Percentiles rank a stretch among this genome's conserved stretches.
Conservation (phyloP, 2,888 invertebrate species). For the Apodemia mormo region DNA sequence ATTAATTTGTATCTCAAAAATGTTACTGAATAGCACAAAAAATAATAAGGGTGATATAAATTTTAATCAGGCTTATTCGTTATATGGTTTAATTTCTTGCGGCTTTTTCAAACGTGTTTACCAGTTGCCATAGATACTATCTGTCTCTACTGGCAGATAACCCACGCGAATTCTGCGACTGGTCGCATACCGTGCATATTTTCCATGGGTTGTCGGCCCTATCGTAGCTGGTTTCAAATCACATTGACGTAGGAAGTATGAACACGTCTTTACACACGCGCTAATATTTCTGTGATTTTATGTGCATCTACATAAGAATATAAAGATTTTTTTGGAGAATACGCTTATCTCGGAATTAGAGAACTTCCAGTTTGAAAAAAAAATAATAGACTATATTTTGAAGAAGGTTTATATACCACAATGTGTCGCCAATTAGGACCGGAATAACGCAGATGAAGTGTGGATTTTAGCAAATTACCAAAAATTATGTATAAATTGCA, state of each 20-base stretch:
- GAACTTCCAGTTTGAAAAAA: too few relatives aligned
- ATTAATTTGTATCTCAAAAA: not conserved
- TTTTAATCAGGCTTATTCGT: not conserved
- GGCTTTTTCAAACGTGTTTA: not conserved
- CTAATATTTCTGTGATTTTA: not conserved
- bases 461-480: too few relatives aligned
- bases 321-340: not conserved
- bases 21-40: not conserved
- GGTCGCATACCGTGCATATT: constrained; percentile 74
- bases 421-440: too few relatives aligned
- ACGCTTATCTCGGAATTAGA: too few relatives aligned
- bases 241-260: not conserved
- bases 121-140: not conserved
- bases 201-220: constrained; percentile 74
- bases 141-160: not conserved
- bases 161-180: constrained; percentile 68
- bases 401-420: too few relatives aligned
- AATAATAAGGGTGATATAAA: not conserved
- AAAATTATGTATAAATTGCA: too few relatives aligned
- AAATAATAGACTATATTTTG: too few relatives aligned
- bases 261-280: not conserved
- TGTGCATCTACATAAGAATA: not conserved
- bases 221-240: constrained; percentile 52
- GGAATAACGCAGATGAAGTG: too few relatives aligned
- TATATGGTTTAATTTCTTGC: not conserved